Evolutionary conservation across 1,140 invertebrate species (phyloP), one percentile per base, ranked within the genome.

Genomic region (Lordiphosa stackelbergi): DNA sequence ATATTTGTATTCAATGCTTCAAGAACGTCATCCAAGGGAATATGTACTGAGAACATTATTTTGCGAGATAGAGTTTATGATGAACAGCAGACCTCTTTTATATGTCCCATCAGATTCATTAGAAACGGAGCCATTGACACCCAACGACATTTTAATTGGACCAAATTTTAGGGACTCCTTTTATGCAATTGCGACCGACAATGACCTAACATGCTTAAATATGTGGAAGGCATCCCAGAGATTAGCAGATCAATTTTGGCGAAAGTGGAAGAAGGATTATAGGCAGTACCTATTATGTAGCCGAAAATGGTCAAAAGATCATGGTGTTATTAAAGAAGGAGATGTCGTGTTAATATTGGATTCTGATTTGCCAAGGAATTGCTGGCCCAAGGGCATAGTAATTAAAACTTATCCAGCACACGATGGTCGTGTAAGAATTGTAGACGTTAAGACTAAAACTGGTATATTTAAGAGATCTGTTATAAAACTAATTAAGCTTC

Each of bases 21-120:
- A 46, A 37, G 36, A 43, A 28, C 24, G 24, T 7, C 24, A 28
- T 28, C 5, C 24, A 6, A 28, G 6, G 1, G 24, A 28, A 7
- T 28, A 28, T 28, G 24, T 5, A 28, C 24, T 28, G 0, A 28
- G 5, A 6, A 28, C 24, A 28, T 7, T 28, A 28, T 28, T 28
- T 28, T 28, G 6, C n/a, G 24, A 28, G 6, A 28, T 28, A 6
- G 35, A 11, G 9, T 37, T 37, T n/a, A 37, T 11, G 35, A n/a
- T 37, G 11, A 37, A 37, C 24, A 28, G 24, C 24, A 37, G 35
- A 37, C 9, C 35, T 10, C 28, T 85, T 5, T 63, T 35, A 0
- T 71, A 78, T 11, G 73, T 79, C 1, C 47, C 57, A 3, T 70
- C 72, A 3, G 63, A 85, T 12, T 35, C 36, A 12, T 12, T 37